Percentiles rank a stretch among this genome's conserved stretches.
Conservation (phyloP, 2,888 invertebrate genomes). For the Mythimna albipuncta region DNA sequence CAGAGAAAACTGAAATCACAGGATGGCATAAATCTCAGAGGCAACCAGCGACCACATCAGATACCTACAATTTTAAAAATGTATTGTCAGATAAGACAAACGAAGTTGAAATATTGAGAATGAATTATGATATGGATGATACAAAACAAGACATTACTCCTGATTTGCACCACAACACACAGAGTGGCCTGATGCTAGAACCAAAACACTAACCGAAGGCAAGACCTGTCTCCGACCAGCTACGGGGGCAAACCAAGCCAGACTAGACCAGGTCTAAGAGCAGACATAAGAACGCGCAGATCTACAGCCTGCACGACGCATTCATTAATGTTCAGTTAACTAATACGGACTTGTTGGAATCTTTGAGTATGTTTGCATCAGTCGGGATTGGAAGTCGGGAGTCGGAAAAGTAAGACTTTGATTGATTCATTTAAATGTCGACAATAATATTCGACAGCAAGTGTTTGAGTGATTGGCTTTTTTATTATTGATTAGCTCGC, state of each 20-base stretch:
- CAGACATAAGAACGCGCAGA: neutral
- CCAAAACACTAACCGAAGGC: neutral
- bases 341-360: slow-evolving; percentile 22
- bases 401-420: slow-evolving; percentile 22
- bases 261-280: neutral
- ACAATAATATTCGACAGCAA: no score
- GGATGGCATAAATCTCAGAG: neutral
- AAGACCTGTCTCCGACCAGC: no score
- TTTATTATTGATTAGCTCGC: no score
- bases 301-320: slow-evolving; percentile 11
- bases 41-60: neutral
- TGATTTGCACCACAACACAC: neutral
- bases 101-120: neutral
- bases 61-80: neutral
- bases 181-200: neutral
- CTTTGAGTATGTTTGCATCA: slow-evolving; percentile 9
- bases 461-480: no score
- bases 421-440: neutral
- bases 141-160: neutral
- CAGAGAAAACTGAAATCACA: neutral
- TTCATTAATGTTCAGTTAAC: slow-evolving; percentile 19
- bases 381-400: neutral
- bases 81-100: neutral
- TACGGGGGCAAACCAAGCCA: neutral
- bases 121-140: neutral